Evolutionary conservation across 2,113 vertebrate genomes (phyloP), one percentile per base, ranked within the genome.

Genomic region (Loxodonta africana): DNA sequence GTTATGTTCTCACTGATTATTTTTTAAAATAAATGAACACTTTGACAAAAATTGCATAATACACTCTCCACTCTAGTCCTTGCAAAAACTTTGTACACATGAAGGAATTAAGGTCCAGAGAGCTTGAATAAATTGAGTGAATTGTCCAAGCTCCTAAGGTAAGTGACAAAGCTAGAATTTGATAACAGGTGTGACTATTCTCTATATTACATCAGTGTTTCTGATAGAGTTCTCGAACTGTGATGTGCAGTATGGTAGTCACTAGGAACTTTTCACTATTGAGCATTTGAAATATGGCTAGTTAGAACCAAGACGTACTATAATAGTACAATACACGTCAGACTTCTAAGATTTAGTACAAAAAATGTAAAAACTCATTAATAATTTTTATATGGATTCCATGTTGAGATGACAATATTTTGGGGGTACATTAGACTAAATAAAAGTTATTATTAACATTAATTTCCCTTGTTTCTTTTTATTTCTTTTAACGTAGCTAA

Each of bases 391-490:
- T 81, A 4, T 46, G 37, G 6, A 30, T 95, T 88, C 81, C 2
- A 62, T 46, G 11, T 62, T 78, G 10, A 93, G 85, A 77, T 44
- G 81, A 77, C n/a, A 65, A 48, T 74, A 76, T 78, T 74, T 73
- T 90, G 12, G 51, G 11, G 11, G 62, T 18, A 62, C 1, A 65
- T 53, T 37, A 67, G 20, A 26, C 20, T 90, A 87, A 67, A 46
- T 91, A 93, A 44, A 83, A 76, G 46, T 15, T 67, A 69, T 48
- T 81, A 84, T 90, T 92, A 81, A 65, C 28, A 48, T 80, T 44
- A 80, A 95, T 71, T 60, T 85, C 8, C 1, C 37, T 2, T 53
- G 17, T 41, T 69, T 86, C 6, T 67, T 84, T 96, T 82, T 82
- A 30, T 4, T 9, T 95, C 76, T 62, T 95, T 76, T 51, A 71